These are phyloP conservation scores for Yponomeuta cagnagella DNA, from an alignment of 2,888 invertebrate species.

Conservation along the genomic window DNA sequence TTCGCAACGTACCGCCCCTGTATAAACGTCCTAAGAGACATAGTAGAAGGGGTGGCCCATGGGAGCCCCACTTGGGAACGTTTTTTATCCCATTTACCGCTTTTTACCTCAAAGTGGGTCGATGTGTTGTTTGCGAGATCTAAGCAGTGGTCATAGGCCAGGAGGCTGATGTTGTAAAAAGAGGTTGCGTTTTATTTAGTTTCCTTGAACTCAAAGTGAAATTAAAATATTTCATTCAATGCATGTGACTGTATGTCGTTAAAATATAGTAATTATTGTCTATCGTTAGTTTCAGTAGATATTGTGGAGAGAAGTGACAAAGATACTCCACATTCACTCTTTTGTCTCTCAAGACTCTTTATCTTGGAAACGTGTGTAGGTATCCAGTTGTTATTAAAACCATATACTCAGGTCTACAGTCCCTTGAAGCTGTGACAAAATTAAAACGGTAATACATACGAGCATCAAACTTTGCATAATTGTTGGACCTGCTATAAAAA, in stretches of 20 bases:
- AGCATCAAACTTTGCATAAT: too few relatives aligned
- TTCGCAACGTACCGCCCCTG: too few relatives aligned
- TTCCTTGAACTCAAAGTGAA: neutral
- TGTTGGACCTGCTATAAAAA: too few relatives aligned
- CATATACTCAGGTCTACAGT: too few relatives aligned
- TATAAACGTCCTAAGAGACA: neutral
- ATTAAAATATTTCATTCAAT: neutral
- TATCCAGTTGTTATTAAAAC: too few relatives aligned
- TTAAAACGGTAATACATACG: too few relatives aligned
- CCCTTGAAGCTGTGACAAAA: too few relatives aligned
- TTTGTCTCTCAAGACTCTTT: too few relatives aligned
- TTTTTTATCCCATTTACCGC: slow-evolving; percentile 12
- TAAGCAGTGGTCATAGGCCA: neutral
- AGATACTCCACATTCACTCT: too few relatives aligned
- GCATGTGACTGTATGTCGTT: neutral
- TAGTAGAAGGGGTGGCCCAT: neutral
- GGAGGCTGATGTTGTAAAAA: neutral
- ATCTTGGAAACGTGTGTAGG: too few relatives aligned
- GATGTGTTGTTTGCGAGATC: slow-evolving; percentile 8
- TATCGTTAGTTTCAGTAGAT: too few relatives aligned
- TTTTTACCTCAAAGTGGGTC: slow-evolving; percentile 16
- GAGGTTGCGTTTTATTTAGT: neutral
- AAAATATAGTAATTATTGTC: neutral
- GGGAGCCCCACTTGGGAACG: slow-evolving; percentile 7
- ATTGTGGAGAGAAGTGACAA: too few relatives aligned